Conservation (phyloP, 2,113 vertebrate species). For the Riparia riparia region DNA sequence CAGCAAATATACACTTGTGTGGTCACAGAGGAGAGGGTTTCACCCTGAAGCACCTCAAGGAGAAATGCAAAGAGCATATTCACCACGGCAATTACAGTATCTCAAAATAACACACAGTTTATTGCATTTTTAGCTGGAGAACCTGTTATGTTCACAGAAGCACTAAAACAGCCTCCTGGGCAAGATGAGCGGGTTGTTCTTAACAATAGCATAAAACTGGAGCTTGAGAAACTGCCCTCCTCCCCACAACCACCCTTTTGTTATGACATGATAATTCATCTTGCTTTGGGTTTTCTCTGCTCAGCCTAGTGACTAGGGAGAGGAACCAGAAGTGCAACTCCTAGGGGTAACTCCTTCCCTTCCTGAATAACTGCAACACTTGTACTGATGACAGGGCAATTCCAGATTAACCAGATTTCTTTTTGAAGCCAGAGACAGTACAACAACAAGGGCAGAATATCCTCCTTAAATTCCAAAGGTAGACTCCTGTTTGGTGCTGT, state of each 20-base stretch:
- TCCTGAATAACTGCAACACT: neutral
- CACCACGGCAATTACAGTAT: neutral
- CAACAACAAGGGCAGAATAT: neutral
- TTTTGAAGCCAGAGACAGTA: neutral
- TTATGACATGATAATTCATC: neutral
- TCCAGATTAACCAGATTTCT: neutral
- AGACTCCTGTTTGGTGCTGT: neutral
- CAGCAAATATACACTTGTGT: neutral
- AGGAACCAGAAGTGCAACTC: constrained; percentile 20
- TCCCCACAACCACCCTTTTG: neutral
- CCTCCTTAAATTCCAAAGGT: neutral
- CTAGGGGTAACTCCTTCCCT: neutral
- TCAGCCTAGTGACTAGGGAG: neutral
- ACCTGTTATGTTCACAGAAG: neutral
- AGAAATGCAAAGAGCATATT: neutral
- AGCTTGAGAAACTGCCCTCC: neutral
- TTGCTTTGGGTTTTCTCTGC: constrained; percentile 24
- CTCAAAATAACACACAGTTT: constrained; percentile 4
- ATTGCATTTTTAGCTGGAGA: constrained; percentile 4
- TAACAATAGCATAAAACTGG: neutral
- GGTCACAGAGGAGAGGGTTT: constrained; percentile 16
- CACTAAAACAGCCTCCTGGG: neutral
- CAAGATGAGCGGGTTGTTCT: neutral
- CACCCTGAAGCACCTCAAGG: neutral
- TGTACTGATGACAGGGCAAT: neutral